A percentile compares a stretch with the other conserved stretches of the same genome.
These are phyloP conservation scores for Lepisosteus oculatus DNA, from an alignment of 2,113 vertebrate genomes.

Conservation along the genomic window DNA sequence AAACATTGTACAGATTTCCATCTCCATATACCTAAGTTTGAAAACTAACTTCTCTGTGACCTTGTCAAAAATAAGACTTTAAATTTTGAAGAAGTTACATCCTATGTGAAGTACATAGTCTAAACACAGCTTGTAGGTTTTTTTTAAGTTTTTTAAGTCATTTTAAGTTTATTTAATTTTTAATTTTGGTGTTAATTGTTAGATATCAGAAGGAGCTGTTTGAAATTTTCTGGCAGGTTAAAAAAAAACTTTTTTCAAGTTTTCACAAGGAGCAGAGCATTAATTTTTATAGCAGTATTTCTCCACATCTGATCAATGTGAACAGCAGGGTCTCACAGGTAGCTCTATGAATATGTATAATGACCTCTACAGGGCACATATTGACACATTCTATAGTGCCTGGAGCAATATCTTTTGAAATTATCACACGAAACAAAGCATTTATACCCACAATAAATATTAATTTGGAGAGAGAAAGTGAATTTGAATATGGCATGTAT, in stretches of 20 bases:
- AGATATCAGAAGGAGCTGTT: slow-evolving; percentile 31
- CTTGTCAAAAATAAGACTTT: slow-evolving; percentile 51
- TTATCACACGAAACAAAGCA: slow-evolving; percentile 4
- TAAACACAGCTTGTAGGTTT: not conserved
- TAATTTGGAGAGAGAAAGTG: not conserved
- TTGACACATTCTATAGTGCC: slow-evolving; percentile 23
- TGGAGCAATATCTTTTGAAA: not conserved
- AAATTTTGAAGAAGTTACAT: slow-evolving; percentile 58
- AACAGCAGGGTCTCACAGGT: slow-evolving; percentile 47
- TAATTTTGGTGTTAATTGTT: slow-evolving; percentile 34
- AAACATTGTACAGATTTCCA: no score
- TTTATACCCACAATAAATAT: slow-evolving; percentile 9
- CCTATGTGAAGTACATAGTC: slow-evolving; percentile 12
- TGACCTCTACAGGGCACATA: slow-evolving; percentile 48
- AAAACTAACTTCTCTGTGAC: slow-evolving; percentile 12
- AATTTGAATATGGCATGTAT: slow-evolving; percentile 34
- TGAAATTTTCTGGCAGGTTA: not conserved
- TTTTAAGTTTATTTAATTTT: slow-evolving; percentile 29
- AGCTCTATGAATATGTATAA: slow-evolving; percentile 59
- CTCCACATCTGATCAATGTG: slow-evolving; percentile 40
- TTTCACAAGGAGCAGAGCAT: slow-evolving; percentile 9
- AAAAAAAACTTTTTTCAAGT: not conserved
- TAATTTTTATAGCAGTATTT: slow-evolving; percentile 20
- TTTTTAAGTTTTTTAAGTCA: slow-evolving; percentile 38
- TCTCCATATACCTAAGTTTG: no score